Percentiles rank a stretch among this genome's conserved stretches.
phyloP scores from a whole-genome alignment of 2,797 vertebrate species.

The Rhinoraja longicauda region DNA sequence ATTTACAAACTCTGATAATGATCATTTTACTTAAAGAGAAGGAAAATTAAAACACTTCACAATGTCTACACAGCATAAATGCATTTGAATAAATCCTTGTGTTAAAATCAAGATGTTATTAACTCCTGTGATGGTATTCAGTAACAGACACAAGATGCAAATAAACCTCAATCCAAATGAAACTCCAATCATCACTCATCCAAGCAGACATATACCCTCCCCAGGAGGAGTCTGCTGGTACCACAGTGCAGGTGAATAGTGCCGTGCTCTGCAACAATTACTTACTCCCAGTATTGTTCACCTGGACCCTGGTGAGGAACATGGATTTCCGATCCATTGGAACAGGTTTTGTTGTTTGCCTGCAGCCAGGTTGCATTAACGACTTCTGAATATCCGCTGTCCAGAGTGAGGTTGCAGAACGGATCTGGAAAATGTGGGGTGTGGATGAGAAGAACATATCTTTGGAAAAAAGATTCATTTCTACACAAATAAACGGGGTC shows the following conservation, averaged over 20 bases:
- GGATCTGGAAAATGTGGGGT: slow-evolving; percentile 45
- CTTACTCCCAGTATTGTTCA: slow-evolving; percentile 94
- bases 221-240: background rate
- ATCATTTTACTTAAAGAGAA: background rate
- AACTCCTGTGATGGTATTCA: background rate
- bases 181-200: background rate
- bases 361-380: slow-evolving; percentile 59
- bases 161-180: background rate
- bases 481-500: background rate
- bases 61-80: background rate
- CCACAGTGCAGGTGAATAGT: background rate
- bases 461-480: background rate
- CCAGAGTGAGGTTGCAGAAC: slow-evolving; percentile 57
- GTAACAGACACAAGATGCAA: background rate
- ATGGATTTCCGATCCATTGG: slow-evolving; percentile 47
- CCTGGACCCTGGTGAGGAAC: slow-evolving; percentile 68
- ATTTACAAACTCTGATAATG: background rate
- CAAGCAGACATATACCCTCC: background rate
- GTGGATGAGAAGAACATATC: background rate
- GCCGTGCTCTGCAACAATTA: slow-evolving; percentile 36
- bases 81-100: background rate
- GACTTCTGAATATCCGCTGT: background rate
- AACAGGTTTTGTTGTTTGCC: slow-evolving; percentile 60
- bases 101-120: background rate
- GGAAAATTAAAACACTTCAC: background rate